Base-by-base conservation (phyloP, 2,888 invertebrate species). In the Rhagonycha lutea region DNA sequence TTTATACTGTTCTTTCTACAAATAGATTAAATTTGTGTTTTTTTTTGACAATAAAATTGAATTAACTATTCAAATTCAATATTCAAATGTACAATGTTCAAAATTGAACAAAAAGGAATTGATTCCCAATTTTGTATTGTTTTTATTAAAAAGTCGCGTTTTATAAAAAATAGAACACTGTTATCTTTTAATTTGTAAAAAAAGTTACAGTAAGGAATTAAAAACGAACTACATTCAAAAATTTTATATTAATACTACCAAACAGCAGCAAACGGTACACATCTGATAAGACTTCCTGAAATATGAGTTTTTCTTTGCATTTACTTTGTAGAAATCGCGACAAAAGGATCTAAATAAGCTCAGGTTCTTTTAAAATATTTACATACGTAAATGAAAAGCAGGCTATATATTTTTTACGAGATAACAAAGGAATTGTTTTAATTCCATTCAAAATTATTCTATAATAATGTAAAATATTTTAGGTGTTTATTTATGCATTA, bases 211-310 rank as follows among this genome's bases (percentile, higher is more conserved):
- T 47, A 47, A 12, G 47, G 47, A 47, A 47, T 47, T 47, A 47
- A 47, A 47, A 47, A 47, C 5, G 8, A 47, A 47, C 47, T 47
- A n/a, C 47, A 47, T 47, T 47, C 47, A 47, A 47, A 32, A 47
- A 47, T 47, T 47, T 47, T 47, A n/a, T 47, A 47, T n/a, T 47
- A 47, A 47, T 47, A 7, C n/a, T 47, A 47, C 24, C 24, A 10
- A 65, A 65, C 69, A 73, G 68, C 63, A 29, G 32, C 61, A 63
- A 69, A 63, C 47, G 32, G 47, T 23, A 73, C 23, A 65, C 60
- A 73, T 73, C 73, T 63, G 73, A 73, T 73, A 73, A 73, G 69
- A 73, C 61, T 29, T 73, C 61, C 32, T 73, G 69, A 73, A 73
- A 73, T 73, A 73, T 69, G 73, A 73, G 73, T 73, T 73, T 65